Base-by-base conservation (phyloP, 2,113 vertebrate species). In the Dipodomys spectabilis region DNA sequence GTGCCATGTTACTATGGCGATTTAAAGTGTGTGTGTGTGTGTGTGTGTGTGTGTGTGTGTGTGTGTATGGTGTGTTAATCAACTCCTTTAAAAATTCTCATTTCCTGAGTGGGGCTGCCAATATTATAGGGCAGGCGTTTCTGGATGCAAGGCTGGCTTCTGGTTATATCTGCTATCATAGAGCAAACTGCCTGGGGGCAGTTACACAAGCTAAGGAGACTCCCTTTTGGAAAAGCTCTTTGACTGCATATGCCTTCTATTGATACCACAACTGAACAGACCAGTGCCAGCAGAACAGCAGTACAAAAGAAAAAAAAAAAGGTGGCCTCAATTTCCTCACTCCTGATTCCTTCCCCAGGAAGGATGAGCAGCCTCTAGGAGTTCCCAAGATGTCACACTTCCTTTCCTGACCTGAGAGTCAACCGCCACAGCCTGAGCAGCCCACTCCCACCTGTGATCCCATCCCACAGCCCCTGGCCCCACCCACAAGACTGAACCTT, bases 1-100 rank as follows among this genome's bases (percentile, higher is more conserved):
- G 67, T 94, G 72, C 78, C 84, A 87, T 30, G 91, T 97, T 95
- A 95, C 95, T 94, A 95, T 86, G 85, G 95, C 10, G 6, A 95
- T 92, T 91, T 90, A 57, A 57, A 57, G 12, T 19, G 53, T 57
- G 53, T 57, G 53, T 57, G 3, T 57, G 53, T 57, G 53, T 57
- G 53, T 57, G 53, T 57, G 53, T 57, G 53, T 57, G 53, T 4
- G 53, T 57, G 53, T 57, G 53, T 57, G 3, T 57, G 53, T 57
- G 53, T 57, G 53, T 57, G 53, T 57, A n/a, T n/a, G n/a, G 53
- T 57, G 53, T 57, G 53, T 4, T 57, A 57, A 57, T 57, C 53
- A 57, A 77, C 35, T 93, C 16, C 74, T 82, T 92, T 88, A 83
- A 91, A 95, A 90, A 79, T 13, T 67, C 82, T 57, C 5, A 19